Percentiles rank a stretch among this genome's conserved stretches.
These are phyloP conservation scores for Semaprochilodus insignis DNA, from an alignment of 2,797 vertebrate species.

Conservation along the genomic window DNA sequence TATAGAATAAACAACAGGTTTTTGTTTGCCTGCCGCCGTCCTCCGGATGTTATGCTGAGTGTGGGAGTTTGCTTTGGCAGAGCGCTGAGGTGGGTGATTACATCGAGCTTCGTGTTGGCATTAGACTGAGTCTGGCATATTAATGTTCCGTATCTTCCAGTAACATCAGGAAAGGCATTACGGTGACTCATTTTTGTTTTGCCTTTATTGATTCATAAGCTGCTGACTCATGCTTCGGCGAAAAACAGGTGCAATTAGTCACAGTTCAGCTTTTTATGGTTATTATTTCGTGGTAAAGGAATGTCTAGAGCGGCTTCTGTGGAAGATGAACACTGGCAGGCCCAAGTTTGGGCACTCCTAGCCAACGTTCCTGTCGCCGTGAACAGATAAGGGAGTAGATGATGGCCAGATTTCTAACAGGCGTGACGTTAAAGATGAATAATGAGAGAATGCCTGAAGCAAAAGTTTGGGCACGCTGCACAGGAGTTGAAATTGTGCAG, in stretches of 20 bases:
- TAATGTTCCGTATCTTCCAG: slow-evolving; percentile 18
- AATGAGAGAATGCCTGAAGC: no score
- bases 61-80: slow-evolving; percentile 14
- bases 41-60: background rate
- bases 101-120: slow-evolving; percentile 20
- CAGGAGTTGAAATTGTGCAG: no score
- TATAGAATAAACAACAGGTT: slow-evolving; percentile 6
- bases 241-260: slow-evolving; percentile 20
- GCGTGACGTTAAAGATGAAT: background rate
- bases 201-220: slow-evolving; percentile 21
- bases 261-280: background rate
- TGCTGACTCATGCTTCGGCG: slow-evolving; percentile 8
- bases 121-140: slow-evolving; percentile 19
- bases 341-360: no score
- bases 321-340: no score
- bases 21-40: slow-evolving; percentile 5
- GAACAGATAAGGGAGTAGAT: no score
- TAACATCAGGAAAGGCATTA: slow-evolving; percentile 10
- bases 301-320: no score
- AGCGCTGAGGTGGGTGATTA: slow-evolving; percentile 17
- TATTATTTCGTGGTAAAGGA: no score
- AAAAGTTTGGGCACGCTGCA: no score
- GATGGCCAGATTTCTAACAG: no score
- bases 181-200: background rate
- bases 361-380: no score